Conservation (phyloP, 2,797 vertebrate species). For the Sebastes minor region DNA sequence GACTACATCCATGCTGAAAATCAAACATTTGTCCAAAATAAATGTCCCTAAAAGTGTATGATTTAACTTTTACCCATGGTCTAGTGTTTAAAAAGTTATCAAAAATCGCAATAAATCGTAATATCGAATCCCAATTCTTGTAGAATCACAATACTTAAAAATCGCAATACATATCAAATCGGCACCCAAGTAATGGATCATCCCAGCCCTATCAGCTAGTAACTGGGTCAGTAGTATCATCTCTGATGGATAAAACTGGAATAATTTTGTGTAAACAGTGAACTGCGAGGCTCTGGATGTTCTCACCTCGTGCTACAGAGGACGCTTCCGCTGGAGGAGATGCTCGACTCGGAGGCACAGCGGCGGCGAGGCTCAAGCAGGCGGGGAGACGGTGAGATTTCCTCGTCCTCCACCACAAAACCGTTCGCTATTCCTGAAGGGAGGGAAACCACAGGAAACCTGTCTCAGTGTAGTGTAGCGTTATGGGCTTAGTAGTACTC, state of each 20-base stretch:
- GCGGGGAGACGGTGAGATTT: constrained; percentile 79
- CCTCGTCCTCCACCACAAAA: constrained; percentile 85
- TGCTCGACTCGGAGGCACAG: constrained; percentile 97
- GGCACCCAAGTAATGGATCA: too few species aligned
- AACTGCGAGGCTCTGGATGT: background rate
- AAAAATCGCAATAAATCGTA: too few species aligned
- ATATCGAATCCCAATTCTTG: too few species aligned
- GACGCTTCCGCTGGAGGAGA: constrained; percentile 91
- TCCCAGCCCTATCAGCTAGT: background rate
- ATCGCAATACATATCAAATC: too few species aligned
- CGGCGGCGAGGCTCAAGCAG: constrained; percentile 91
- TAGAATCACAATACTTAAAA: too few species aligned
- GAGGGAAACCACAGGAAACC: background rate
- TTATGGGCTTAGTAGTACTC: background rate
- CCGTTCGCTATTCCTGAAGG: constrained; percentile 90
- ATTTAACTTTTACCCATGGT: too few species aligned
- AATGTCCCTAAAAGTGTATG: too few species aligned
- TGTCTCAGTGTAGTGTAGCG: too few species aligned
- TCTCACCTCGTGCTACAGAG: constrained; percentile 87
- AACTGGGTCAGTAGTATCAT: background rate
- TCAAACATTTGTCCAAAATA: too few species aligned
- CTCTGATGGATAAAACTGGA: background rate
- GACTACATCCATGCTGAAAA: too few species aligned
- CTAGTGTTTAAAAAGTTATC: too few species aligned
- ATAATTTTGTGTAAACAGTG: background rate